Evolutionary conservation across 2,888 invertebrate species (phyloP).

Genomic region (Amphipoea lucens): DNA sequence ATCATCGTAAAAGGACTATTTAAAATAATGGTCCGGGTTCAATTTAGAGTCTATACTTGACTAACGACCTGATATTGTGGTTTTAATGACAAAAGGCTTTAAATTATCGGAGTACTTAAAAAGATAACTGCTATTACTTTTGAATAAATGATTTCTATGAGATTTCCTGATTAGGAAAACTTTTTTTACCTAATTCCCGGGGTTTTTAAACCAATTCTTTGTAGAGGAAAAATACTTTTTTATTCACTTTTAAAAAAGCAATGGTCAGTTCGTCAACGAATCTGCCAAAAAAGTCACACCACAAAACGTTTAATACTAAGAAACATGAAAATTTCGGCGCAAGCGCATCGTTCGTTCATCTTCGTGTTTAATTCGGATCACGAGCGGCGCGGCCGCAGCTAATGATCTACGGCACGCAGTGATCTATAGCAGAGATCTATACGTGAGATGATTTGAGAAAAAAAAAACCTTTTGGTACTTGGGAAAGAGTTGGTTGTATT

Average conservation of each 20-base stretch:
- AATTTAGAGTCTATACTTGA: not conserved
- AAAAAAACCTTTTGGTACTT: constrained; percentile 15
- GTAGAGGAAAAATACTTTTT: not conserved
- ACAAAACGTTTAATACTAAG: constrained; percentile 17
- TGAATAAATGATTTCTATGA: not conserved
- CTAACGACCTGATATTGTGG: not conserved
- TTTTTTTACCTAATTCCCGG: not conserved
- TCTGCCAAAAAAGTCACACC: constrained; percentile 12
- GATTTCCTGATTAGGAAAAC: not conserved
- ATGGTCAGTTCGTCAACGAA: not conserved
- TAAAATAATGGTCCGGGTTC: not conserved
- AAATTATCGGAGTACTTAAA: not conserved
- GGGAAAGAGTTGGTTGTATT: not conserved
- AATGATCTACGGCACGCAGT: constrained; percentile 70
- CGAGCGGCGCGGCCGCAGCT: constrained; percentile 71
- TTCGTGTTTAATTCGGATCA: constrained; percentile 74
- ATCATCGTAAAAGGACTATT: constrained; percentile 4
- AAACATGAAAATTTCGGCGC: constrained; percentile 49
- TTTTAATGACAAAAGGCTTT: not conserved
- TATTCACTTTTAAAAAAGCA: not conserved
- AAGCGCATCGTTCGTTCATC: constrained; percentile 49
- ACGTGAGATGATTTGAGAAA: constrained; percentile 61
- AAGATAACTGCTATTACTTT: not conserved
- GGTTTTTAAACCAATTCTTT: not conserved
- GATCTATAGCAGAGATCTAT: constrained; percentile 63